Evolutionary conservation across 2,113 vertebrate species (phyloP).

Genomic region (Callopanchax toddi): DNA sequence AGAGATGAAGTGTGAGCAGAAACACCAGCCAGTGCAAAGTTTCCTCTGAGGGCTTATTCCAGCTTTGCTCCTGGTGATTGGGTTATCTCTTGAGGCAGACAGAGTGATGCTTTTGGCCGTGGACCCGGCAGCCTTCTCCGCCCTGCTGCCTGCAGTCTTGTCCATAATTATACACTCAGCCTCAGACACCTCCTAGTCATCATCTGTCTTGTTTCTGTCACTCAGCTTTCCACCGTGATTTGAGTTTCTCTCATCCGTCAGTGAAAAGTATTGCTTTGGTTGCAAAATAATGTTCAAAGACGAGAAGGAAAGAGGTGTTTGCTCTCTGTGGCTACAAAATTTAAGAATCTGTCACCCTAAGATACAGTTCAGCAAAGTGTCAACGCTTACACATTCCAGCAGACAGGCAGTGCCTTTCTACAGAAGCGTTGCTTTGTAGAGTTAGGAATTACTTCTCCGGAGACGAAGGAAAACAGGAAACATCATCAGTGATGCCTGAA

Average conservation of each 20-base stretch:
- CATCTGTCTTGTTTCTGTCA: constrained; percentile 82
- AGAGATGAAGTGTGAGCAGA: constrained; percentile 57
- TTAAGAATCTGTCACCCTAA: constrained; percentile 8
- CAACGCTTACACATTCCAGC: constrained; percentile 9
- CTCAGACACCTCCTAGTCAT: constrained; percentile 81
- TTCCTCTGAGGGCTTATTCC: constrained; percentile 59
- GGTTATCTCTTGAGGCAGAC: constrained; percentile 30
- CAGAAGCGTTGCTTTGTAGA: constrained; percentile 2
- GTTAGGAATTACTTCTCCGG: constrained; percentile 13
- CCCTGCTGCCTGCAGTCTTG: constrained; percentile 54
- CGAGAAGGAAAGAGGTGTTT: constrained; percentile 25
- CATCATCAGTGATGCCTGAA: constrained; percentile 56
- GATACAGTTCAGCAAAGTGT: constrained; percentile 8
- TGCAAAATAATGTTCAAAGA: constrained; percentile 31
- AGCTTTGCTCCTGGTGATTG: constrained; percentile 41
- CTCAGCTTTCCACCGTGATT: constrained; percentile 70
- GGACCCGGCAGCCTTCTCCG: constrained; percentile 45
- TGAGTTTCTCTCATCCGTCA: constrained; percentile 63
- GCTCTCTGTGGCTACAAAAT: constrained; percentile 12
- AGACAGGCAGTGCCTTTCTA: not conserved
- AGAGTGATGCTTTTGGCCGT: constrained; percentile 35
- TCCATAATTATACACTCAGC: constrained; percentile 76
- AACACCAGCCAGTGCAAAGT: constrained; percentile 59
- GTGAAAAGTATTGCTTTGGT: constrained; percentile 45
- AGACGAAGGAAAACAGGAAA: constrained; percentile 21